These are phyloP conservation scores for Rallus limicola DNA, from an alignment of 2,113 vertebrate species.

Conservation along the genomic window DNA sequence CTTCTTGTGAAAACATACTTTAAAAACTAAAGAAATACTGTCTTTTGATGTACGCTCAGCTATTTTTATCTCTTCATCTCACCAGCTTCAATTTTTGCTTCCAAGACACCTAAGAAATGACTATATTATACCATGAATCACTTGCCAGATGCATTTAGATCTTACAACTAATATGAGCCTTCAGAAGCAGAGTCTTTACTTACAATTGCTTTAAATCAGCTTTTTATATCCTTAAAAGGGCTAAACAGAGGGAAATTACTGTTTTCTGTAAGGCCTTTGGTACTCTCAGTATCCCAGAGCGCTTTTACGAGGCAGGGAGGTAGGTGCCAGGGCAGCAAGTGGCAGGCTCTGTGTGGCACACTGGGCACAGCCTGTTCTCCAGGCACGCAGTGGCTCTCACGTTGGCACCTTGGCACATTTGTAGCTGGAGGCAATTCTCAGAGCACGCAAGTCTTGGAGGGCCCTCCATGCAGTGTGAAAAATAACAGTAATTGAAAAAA, in stretches of 20 bases:
- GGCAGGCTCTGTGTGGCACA: fast-evolving
- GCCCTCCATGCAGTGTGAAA: background rate
- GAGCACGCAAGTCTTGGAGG: fast-evolving
- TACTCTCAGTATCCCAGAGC: background rate
- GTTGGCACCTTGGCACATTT: fast-evolving
- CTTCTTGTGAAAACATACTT: background rate
- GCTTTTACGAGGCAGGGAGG: background rate
- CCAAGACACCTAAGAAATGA: background rate
- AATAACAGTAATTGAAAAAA: background rate
- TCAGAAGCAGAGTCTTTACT: background rate
- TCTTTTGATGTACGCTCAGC: background rate
- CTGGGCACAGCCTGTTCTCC: background rate
- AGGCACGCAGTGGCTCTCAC: fast-evolving
- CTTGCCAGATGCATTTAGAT: background rate
- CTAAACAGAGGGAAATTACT: background rate
- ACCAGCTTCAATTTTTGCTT: background rate
- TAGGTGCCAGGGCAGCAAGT: background rate
- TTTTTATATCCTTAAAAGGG: background rate
- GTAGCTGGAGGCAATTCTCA: background rate
- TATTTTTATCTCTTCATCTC: background rate
- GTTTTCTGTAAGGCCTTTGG: background rate
- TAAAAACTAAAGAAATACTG: background rate
- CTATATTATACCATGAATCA: background rate
- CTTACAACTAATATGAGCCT: background rate
- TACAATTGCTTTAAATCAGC: background rate